Percentiles rank a stretch among this genome's conserved stretches.
phyloP scores from a whole-genome alignment of 2,113 vertebrate species.

The Callorhinus ursinus region DNA sequence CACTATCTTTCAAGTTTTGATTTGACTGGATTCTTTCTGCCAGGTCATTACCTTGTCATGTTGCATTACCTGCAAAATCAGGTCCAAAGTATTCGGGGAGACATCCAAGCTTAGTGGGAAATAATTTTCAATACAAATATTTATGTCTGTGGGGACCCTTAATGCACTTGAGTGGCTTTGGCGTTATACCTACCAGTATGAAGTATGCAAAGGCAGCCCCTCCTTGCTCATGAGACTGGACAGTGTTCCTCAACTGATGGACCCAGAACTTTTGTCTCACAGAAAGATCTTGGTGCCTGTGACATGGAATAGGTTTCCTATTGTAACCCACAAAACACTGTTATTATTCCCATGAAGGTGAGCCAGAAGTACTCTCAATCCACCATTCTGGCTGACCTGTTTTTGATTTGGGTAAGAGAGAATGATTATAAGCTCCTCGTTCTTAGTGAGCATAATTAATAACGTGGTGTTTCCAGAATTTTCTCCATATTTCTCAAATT shows the following conservation, averaged over 20 bases:
- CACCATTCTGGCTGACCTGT: neutral
- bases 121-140: neutral
- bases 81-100: fast-evolving
- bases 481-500: neutral
- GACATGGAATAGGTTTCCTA: neutral
- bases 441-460: neutral
- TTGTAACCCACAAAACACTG: neutral
- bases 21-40: slow-evolving; percentile 46
- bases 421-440: fast-evolving
- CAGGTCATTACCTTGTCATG: slow-evolving; percentile 68
- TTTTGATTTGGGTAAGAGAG: neutral
- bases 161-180: neutral
- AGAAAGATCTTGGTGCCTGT: neutral
- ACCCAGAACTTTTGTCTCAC: fast-evolving
- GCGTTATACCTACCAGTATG: neutral
- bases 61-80: slow-evolving; percentile 47
- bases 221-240: too few relatives aligned
- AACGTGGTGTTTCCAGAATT: neutral
- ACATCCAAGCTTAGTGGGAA: neutral
- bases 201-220: neutral
- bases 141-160: neutral
- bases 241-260: fast-evolving
- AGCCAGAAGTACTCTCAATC: too few relatives aligned
- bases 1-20: slow-evolving; percentile 34
- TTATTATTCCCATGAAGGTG: neutral